Evolutionary conservation across 2,113 vertebrate species (phyloP), one percentile per base, ranked within the genome.

Genomic region (Menidia beryllina): DNA sequence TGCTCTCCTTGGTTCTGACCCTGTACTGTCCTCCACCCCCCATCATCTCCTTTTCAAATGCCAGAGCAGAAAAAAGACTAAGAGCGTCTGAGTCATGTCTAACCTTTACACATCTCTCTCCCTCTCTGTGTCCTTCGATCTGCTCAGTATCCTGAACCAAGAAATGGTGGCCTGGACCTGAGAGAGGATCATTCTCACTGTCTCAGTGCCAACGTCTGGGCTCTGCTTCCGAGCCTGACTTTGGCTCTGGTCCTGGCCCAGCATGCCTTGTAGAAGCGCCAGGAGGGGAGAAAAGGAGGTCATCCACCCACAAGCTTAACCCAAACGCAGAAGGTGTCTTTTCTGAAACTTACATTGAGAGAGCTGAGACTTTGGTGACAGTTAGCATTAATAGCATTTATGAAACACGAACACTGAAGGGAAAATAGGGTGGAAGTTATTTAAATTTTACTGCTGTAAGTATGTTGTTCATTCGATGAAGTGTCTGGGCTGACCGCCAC

Each of bases 301-400:
- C 87, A 88, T 85, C 87, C 87, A 86, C 85, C 91, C 86, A 89
- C 85, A 74, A 86, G 86, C 87, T 89, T 87, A 88, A 86, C 86
- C 87, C 72, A 86, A 89, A 88, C 67, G 86, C 87, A 86, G 84
- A 88, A 89, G 86, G 73, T 86, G 84, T 90, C 83, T 81, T 90
- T 84, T 86, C 72, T 81, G 75, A 77, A 82, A 77, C 79, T 81
- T 85, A 81, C 85, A 83, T 87, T 62, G 83, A 72, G 73, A 86
- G 75, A 81, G 43, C 72, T 69, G 70, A 83, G 75, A 84, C 82
- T 85, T 81, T 69, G 84, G 81, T 55, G 64, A 83, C 69, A 79
- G 68, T 75, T 69, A 66, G 75, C 56, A 38, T 79, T 34, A 78
- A 84, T 79, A 72, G 66, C 72, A 82, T 82, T 76, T 79, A 67